phyloP scores from a whole-genome alignment of 1,140 invertebrate species.

The Drosophila elegans region DNA sequence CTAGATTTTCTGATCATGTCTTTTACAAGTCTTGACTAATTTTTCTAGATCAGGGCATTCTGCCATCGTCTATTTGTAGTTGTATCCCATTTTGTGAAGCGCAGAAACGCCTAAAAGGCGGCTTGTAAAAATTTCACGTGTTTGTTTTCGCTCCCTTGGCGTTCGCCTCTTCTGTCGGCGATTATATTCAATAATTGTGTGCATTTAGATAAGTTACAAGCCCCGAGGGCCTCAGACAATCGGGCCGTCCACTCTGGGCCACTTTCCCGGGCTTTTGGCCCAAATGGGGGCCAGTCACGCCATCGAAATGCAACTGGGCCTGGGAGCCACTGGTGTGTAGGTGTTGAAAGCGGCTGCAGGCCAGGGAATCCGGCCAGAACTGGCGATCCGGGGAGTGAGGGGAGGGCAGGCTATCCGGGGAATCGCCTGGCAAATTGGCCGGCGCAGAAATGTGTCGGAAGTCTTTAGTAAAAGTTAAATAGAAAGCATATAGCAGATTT shows the following conservation, averaged over 20 bases:
- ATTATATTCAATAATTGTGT: conserved; percentile 85
- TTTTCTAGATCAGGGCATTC: neutral
- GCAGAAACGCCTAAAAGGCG: conserved; percentile 66
- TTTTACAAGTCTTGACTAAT: too few species aligned
- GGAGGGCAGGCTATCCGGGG: neutral
- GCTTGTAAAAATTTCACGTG: conserved; percentile 66
- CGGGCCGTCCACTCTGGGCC: conserved; percentile 46
- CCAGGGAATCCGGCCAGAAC: neutral
- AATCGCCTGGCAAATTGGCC: conserved; percentile 46
- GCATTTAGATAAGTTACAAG: conserved; percentile 83
- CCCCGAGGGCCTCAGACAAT: conserved; percentile 57
- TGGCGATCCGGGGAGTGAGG: neutral
- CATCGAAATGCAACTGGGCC: conserved; percentile 27
- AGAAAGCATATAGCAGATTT: conserved; percentile 81
- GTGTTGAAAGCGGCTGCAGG: conserved; percentile 73
- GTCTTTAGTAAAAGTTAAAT: conserved; percentile 83
- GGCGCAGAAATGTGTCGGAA: conserved; percentile 78
- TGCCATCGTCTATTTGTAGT: too few species aligned
- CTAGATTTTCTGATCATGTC: too few species aligned
- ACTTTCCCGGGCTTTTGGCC: conserved; percentile 24
- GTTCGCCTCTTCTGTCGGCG: conserved; percentile 25
- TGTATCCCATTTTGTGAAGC: conserved; percentile 12
- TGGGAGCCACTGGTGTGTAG: conserved; percentile 60
- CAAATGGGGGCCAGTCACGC: conserved; percentile 77
- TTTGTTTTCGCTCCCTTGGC: conserved; percentile 61